Percentiles rank a stretch among this genome's conserved stretches.
These are phyloP conservation scores for Drosophila cardini DNA, from an alignment of 1,140 invertebrate species.

Conservation along the genomic window DNA sequence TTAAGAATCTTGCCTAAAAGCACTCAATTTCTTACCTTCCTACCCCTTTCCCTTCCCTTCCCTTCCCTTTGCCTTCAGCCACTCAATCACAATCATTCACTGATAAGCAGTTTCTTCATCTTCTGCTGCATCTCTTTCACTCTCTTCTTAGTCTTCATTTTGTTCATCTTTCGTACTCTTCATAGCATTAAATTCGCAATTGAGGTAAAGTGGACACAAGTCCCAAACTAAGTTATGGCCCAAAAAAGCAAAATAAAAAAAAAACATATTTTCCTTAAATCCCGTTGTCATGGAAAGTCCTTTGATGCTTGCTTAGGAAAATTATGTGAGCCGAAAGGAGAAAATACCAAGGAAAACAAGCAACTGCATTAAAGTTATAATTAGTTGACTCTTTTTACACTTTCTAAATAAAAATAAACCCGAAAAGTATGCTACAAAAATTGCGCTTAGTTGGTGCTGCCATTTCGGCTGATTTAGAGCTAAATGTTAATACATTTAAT, in stretches of 20 bases:
- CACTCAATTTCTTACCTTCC: conserved; percentile 19
- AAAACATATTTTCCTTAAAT: background rate
- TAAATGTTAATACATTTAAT: too few species aligned
- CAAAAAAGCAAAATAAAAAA: background rate
- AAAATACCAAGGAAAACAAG: conserved; percentile 32
- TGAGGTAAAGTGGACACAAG: conserved; percentile 9
- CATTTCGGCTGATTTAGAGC: background rate
- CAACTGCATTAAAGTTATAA: conserved; percentile 71
- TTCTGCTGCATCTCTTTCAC: too few species aligned
- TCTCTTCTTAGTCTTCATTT: background rate
- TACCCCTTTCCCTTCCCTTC: background rate
- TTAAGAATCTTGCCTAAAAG: conserved; percentile 63
- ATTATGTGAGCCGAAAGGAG: conserved; percentile 11
- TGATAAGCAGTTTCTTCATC: conserved; percentile 22
- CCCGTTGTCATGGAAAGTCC: conserved; percentile 34
- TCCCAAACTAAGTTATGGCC: conserved; percentile 8
- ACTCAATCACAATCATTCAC: conserved; percentile 14
- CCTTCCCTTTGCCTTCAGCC: too few species aligned
- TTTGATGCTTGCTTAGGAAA: conserved; percentile 26
- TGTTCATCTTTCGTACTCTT: background rate
- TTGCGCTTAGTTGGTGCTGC: background rate
- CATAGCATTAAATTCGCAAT: conserved; percentile 21
- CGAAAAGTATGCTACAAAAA: background rate
- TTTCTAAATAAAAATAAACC: conserved; percentile 5
- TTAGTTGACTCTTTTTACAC: conserved; percentile 50